Base-by-base conservation (phyloP, 30 jellyfish, hydroid and myxozoan genomes). In the Morbakka virulenta region DNA sequence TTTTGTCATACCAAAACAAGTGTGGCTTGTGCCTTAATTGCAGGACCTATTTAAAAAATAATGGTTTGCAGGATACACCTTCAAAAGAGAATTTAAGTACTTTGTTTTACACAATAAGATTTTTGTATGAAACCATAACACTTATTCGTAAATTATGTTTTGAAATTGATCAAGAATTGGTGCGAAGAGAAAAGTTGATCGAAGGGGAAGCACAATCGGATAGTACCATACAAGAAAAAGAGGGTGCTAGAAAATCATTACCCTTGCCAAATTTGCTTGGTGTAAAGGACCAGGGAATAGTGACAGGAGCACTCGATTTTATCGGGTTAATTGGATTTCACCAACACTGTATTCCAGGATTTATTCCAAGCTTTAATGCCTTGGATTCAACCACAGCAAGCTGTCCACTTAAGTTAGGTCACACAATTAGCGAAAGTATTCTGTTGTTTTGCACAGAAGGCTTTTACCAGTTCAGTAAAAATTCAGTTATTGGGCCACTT, bases 251-350 rank as follows among this genome's bases (percentile, higher is more conserved):
- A 6, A n/a, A n/a, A n/a, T n/a, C n/a, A n/a, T n/a, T n/a, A n/a
- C n/a, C n/a, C n/a, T n/a, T n/a, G n/a, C n/a, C n/a, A n/a, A n/a
- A n/a, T n/a, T n/a, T n/a, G n/a, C 32, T 67, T 23, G 79, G 79
- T 3, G 28, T 67, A 23, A 67, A 26, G 34, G 94, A 82, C 62
- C 70, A 70, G 29, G 47, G 50, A 72, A 6, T 70, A 1, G 35
- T 82, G 1, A 27, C 79, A 2, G 26, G 81, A 9, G 86, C 57
- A n/a, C 49, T 69, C 17, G 85, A 82, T 34, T 31, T 82, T 22
- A 52, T 82, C 9, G 35, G 31, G 0, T 14, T 83, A 23, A 20
- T 82, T 17, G 91, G 84, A 33, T 21, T 80, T 11, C 61, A 48
- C 24, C 62, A 25, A 23, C 32, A 80, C 30, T 47, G 68, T 25